Evolutionary conservation across 2,888 invertebrate species (phyloP).

Genomic region (Nemapogon koenigi): DNA sequence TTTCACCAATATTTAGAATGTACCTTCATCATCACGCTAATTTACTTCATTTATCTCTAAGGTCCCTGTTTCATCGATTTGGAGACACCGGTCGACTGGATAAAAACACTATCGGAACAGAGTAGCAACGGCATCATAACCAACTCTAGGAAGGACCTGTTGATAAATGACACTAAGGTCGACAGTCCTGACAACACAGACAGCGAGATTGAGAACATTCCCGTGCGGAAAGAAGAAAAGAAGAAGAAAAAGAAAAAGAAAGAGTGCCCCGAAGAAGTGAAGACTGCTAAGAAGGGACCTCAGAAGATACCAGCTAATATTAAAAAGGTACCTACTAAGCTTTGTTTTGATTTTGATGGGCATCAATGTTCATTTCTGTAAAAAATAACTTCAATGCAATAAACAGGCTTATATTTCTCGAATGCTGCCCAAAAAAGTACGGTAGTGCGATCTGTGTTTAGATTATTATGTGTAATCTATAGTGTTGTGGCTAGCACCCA

Average conservation of each 20-base stretch:
- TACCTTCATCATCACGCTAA: too few species aligned
- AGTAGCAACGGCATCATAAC: constrained; percentile 40
- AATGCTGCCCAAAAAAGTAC: too few species aligned
- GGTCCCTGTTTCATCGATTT: constrained; percentile 51
- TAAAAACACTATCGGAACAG: constrained; percentile 47
- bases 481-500: too few species aligned
- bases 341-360: not conserved
- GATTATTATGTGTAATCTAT: too few species aligned
- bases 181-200: constrained; percentile 1
- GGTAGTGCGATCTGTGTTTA: too few species aligned
- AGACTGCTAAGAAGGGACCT: constrained; percentile 33
- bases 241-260: constrained; percentile 8
- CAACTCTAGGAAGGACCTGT: constrained; percentile 52
- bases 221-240: constrained; percentile 14
- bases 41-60: not conserved
- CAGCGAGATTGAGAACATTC: constrained; percentile 1
- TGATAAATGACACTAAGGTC: constrained; percentile 39
- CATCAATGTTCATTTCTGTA: not conserved
- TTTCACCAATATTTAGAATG: too few species aligned
- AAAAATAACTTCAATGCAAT: too few species aligned
- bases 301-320: constrained; percentile 34
- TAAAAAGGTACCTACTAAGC: constrained; percentile 31
- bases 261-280: constrained; percentile 27
- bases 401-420: too few species aligned
- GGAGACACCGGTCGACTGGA: constrained; percentile 51